Evolutionary conservation across 2,113 vertebrate species (phyloP), one percentile per base, ranked within the genome.

Genomic region (Misgurnus mizolepis): DNA sequence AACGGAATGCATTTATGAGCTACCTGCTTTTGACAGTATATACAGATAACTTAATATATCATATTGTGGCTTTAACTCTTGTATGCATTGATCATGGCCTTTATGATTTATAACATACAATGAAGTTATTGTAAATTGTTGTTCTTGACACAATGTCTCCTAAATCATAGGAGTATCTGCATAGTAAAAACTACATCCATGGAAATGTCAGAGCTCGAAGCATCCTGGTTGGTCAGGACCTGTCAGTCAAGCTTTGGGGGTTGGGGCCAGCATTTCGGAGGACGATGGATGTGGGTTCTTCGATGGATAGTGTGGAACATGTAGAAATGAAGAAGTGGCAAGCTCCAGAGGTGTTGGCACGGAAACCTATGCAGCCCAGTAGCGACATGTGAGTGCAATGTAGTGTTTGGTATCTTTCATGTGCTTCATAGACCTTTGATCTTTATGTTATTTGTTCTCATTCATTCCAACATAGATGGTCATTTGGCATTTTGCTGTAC

Each of bases 401-500:
- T 67, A 18, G 10, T 34, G 34, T 77, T 74, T 61, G 61, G 40
- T 40, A 39, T 11, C 72, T 67, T 78, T 8, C 60, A 41, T n/a
- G 1, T 18, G 45, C 45, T 47, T 47, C 27, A 34, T 47, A 47
- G 7, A 12, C 4, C 8, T 6, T 71, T 40, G 15, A 40, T 6
- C 14, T 78, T 18, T 56, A 53, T 40, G 4, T 67, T 11, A 40
- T 40, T 41, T 81, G 4, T 39, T 62, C 64, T 17, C 56, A 27
- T 66, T 40, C 53, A 3, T 34, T 67, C 90, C 80, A 60, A 90
- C 80, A 62, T 89, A 98, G 96, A 67, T 98, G 96, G 97, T 97
- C 96, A 1, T 97, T 98, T 84, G 96, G 97, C 70, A 92, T 97
- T 85, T 92, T 98, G 11, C 89, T 98, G 0, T 97, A 95, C 88